Conservation (phyloP, 2,113 vertebrate species). For the Myiagra hebetior region DNA sequence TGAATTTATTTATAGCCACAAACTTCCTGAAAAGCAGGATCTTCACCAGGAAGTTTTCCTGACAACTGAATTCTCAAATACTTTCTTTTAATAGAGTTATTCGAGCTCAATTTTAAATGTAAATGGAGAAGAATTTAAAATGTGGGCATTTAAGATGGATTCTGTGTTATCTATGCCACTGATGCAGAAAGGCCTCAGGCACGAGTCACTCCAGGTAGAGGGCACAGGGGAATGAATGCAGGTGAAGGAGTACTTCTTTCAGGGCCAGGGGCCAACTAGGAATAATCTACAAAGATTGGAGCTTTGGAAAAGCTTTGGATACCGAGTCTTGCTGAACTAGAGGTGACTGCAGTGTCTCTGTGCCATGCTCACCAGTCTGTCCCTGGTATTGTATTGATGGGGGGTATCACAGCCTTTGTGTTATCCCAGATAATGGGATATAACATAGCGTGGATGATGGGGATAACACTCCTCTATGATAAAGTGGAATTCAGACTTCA, state of each 20-base stretch:
- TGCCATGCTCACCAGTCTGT: background rate
- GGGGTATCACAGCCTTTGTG: rapidly evolving
- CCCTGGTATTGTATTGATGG: background rate
- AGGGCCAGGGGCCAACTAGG: background rate
- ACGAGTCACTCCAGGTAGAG: background rate
- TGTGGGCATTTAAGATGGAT: background rate
- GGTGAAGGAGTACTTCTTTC: background rate
- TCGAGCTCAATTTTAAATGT: background rate
- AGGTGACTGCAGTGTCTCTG: background rate
- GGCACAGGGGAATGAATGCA: rapidly evolving
- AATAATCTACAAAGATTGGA: background rate
- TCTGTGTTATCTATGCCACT: background rate
- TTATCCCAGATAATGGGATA: background rate
- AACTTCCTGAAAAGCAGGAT: background rate
- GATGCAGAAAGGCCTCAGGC: background rate
- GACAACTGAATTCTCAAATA: background rate
- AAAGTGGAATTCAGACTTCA: background rate
- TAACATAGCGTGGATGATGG: background rate
- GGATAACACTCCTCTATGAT: background rate
- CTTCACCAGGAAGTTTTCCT: background rate
- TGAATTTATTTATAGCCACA: background rate
- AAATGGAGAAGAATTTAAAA: background rate
- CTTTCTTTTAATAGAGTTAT: background rate
- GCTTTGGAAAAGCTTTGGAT: background rate
- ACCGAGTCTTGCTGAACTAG: background rate